Evolutionary conservation across 2,888 invertebrate genomes (phyloP).

Genomic region (Pollenia griseotomentosa): DNA sequence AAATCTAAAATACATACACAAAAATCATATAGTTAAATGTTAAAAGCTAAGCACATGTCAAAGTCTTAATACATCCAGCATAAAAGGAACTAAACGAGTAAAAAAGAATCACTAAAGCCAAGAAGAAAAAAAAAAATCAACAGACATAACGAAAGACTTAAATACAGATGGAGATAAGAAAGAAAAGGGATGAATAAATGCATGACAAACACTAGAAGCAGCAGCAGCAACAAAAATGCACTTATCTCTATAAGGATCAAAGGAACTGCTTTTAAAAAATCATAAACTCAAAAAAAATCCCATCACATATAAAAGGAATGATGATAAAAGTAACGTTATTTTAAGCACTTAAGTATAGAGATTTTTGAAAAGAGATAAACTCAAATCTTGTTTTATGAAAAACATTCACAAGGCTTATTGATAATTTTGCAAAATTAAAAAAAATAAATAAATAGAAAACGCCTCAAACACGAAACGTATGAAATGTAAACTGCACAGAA

Average conservation of each 20-base stretch:
- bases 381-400: constrained; percentile 55
- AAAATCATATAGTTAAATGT: constrained; percentile 14
- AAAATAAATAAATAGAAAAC: not conserved
- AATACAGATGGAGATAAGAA: constrained; percentile 46
- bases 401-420: constrained; percentile 65
- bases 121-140: not conserved
- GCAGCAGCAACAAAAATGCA: constrained; percentile 47
- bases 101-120: constrained; percentile 5
- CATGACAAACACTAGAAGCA: constrained; percentile 27
- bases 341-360: constrained; percentile 68
- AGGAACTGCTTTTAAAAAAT: constrained; percentile 64
- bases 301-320: constrained; percentile 6
- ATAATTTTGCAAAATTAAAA: constrained; percentile 48
- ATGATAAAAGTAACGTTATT: constrained; percentile 66
- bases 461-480: not conserved
- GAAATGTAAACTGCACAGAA: not conserved
- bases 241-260: constrained; percentile 67
- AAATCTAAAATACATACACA: not conserved
- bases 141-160: constrained; percentile 30
- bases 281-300: constrained; percentile 55
- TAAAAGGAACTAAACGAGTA: not conserved
- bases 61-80: constrained; percentile 11
- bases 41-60: constrained; percentile 60
- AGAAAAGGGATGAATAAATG: constrained; percentile 47
- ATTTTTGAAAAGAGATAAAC: constrained; percentile 63